Evolutionary conservation across 2,888 invertebrate genomes (phyloP).

Genomic region (Orthosia cruda): DNA sequence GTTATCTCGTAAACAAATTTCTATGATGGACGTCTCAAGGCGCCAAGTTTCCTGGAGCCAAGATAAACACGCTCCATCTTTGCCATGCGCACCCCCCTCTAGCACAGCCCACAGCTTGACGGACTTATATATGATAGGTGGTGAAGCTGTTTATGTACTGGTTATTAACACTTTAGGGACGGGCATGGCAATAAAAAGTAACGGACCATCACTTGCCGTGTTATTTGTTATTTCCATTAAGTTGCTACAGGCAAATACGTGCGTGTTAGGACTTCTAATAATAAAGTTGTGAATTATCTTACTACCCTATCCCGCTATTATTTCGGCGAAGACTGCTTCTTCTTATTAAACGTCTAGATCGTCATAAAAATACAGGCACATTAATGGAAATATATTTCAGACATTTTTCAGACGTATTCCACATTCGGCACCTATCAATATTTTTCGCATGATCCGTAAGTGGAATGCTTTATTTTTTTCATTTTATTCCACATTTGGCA

Average conservation of each 20-base stretch:
- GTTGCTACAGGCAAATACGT: constrained; percentile 53
- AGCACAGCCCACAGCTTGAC: constrained; percentile 35
- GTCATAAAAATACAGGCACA: too few relatives aligned
- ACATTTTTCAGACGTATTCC: too few relatives aligned
- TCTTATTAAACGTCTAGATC: constrained; percentile 3
- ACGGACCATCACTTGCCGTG: constrained; percentile 61
- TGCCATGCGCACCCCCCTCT: constrained; percentile 52
- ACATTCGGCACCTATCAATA: too few relatives aligned
- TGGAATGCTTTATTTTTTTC: too few relatives aligned
- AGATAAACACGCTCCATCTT: constrained; percentile 73
- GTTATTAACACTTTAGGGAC: constrained; percentile 68
- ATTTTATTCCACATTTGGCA: too few relatives aligned
- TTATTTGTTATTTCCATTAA: constrained; percentile 70
- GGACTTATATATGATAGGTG: constrained; percentile 45
- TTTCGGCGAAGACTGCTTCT: constrained; percentile 2
- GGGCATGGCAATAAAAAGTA: constrained; percentile 71
- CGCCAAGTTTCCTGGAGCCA: constrained; percentile 78
- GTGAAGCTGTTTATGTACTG: constrained; percentile 53
- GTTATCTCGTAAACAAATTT: constrained; percentile 79
- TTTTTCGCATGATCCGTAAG: too few relatives aligned
- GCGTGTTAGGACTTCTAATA: constrained; percentile 41
- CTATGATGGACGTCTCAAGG: constrained; percentile 74
- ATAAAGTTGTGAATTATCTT: constrained; percentile 53
- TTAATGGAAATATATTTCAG: too few relatives aligned
- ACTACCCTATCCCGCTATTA: constrained; percentile 28